Conservation (phyloP, 2,888 invertebrate genomes). For the Scelioninae gen. 1 region DNA sequence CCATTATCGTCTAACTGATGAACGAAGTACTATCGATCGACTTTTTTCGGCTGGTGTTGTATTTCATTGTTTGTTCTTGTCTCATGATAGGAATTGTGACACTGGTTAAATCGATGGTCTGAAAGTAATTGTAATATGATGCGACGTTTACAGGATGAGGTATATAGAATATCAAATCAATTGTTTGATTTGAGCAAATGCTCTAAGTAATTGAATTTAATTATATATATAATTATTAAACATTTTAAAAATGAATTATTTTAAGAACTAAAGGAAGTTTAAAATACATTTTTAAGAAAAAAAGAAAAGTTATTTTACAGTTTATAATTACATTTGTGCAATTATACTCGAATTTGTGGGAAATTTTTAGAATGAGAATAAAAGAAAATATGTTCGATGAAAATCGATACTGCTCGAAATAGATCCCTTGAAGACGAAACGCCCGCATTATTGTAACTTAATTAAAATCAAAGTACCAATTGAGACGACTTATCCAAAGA, state of each 20-base stretch:
- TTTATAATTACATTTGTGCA: too few relatives aligned
- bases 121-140: constrained; percentile 29
- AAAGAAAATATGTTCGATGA: too few relatives aligned
- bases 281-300: too few relatives aligned
- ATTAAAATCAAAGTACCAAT: constrained; percentile 51
- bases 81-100: constrained; percentile 33
- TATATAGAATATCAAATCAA: constrained; percentile 7
- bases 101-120: constrained; percentile 41
- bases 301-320: too few relatives aligned
- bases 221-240: too few relatives aligned
- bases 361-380: too few relatives aligned
- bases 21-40: constrained; percentile 41
- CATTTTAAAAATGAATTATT: too few relatives aligned
- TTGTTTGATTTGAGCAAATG: neutral
- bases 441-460: constrained; percentile 34
- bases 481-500: constrained; percentile 35
- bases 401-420: too few relatives aligned
- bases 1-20: constrained; percentile 8
- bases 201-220: neutral
- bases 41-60: constrained; percentile 21
- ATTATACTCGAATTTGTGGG: too few relatives aligned
- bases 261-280: too few relatives aligned
- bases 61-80: constrained; percentile 53
- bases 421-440: neutral
- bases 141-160: constrained; percentile 12